Percentiles rank a stretch among this genome's conserved stretches.
Evolutionary conservation across 2,888 invertebrate species (phyloP).

Genomic region (Vanessa cardui): DNA sequence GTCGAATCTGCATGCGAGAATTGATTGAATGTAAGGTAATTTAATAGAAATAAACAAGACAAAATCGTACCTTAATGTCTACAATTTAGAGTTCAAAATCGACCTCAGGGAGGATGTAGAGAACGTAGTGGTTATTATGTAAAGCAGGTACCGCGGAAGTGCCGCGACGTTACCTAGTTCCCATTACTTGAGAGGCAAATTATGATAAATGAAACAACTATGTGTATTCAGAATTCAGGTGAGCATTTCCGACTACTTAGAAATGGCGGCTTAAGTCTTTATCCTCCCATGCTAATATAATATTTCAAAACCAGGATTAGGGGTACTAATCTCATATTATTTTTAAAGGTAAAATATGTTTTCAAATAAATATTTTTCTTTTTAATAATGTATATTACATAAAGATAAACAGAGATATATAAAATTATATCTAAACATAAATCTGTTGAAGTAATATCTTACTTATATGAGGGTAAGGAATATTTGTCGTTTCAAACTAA

Average conservation of each 20-base stretch:
- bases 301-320: neutral
- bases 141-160: constrained; percentile 74
- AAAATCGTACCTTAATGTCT: constrained; percentile 51
- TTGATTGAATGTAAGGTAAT: constrained; percentile 63
- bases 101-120: constrained; percentile 48
- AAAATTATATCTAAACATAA: no score
- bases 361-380: no score
- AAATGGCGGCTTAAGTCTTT: constrained; percentile 17
- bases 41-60: constrained; percentile 48
- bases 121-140: constrained; percentile 74
- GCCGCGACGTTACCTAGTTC: constrained; percentile 70
- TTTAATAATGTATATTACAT: no score
- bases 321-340: no score
- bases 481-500: no score
- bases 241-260: constrained; percentile 43
- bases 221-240: constrained; percentile 43
- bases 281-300: constrained; percentile 1
- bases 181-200: constrained; percentile 71
- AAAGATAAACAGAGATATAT: no score
- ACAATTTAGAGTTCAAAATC: constrained; percentile 56
- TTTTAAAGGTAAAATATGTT: no score
- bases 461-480: no score
- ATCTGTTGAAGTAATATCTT: no score
- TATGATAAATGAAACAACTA: constrained; percentile 69
- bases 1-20: constrained; percentile 67